Conservation (phyloP, 1,140 invertebrate genomes). For the Drosophila sturtevanti region DNA sequence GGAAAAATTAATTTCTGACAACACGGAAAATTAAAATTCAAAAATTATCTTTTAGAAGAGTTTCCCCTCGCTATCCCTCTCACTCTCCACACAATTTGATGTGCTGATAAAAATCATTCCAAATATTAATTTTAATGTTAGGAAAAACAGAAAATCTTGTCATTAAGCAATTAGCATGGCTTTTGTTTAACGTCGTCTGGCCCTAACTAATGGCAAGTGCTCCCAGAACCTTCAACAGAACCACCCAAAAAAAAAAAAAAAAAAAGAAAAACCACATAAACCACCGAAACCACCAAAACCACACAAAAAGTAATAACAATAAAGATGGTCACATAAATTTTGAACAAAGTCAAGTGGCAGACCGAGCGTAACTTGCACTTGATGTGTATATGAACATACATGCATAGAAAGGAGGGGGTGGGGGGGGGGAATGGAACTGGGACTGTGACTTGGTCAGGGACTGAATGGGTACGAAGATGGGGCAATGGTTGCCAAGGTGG, state of each 20-base stretch:
- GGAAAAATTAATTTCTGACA: conserved; percentile 68
- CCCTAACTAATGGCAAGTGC: conserved; percentile 61
- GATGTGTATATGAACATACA: not conserved
- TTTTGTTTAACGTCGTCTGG: conserved; percentile 61
- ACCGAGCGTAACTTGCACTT: conserved; percentile 68
- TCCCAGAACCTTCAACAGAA: conserved; percentile 6
- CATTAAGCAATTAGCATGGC: conserved; percentile 68
- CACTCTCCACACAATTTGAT: not conserved
- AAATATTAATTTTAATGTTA: conserved; percentile 78
- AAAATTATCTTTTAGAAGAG: conserved; percentile 31
- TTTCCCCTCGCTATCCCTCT: not conserved
- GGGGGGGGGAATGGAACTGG: not conserved
- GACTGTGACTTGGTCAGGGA: not conserved
- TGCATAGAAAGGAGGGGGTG: too few species aligned
- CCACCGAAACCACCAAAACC: conserved; percentile 20
- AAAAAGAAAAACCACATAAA: conserved; percentile 28
- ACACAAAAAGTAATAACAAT: conserved; percentile 65
- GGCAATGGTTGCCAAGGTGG: conserved; percentile 23
- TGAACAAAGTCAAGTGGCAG: conserved; percentile 60
- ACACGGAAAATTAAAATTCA: conserved; percentile 73
- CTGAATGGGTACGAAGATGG: not conserved
- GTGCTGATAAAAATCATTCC: conserved; percentile 62
- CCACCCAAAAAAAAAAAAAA: not conserved
- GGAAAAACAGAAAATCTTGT: conserved; percentile 27
- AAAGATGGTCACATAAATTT: conserved; percentile 76